Conservation (phyloP, 2,797 vertebrate genomes). For the Manis crassicaudata region DNA sequence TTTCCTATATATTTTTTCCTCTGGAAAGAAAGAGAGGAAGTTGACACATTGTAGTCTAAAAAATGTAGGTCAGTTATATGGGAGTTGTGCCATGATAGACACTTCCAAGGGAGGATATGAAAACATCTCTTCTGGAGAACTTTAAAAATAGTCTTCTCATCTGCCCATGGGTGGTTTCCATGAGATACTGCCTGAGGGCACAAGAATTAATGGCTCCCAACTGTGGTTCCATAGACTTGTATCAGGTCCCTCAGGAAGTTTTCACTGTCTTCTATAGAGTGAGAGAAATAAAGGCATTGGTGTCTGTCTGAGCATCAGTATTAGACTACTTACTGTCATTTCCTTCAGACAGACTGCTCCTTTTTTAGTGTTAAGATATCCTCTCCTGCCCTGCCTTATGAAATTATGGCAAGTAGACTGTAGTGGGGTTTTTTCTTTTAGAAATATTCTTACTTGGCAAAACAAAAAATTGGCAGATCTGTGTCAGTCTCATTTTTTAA, state of each 20-base stretch:
- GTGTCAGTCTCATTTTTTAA: constrained; percentile 16
- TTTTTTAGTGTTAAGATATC: background rate
- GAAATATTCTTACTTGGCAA: constrained; percentile 49
- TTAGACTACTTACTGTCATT: constrained; percentile 4
- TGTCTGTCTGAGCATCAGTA: background rate
- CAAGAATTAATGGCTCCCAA: background rate
- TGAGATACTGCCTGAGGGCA: constrained; percentile 40
- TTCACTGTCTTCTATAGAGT: constrained; percentile 12
- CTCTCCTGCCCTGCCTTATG: background rate
- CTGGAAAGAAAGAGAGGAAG: constrained; percentile 32
- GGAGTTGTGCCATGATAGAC: background rate
- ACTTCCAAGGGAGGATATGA: constrained; percentile 44
- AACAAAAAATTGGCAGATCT: constrained; percentile 19
- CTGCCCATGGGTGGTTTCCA: constrained; percentile 9
- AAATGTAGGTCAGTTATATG: constrained; percentile 34
- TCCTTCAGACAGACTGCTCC: constrained; percentile 2
- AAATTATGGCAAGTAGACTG: background rate
- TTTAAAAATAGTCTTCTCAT: constrained; percentile 58
- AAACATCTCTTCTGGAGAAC: constrained; percentile 41
- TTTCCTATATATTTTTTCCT: background rate
- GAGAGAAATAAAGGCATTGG: background rate
- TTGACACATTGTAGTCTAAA: background rate
- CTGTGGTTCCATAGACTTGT: background rate
- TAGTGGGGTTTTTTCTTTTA: background rate
- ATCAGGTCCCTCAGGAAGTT: background rate